These are phyloP conservation scores for Pachyseris speciosa DNA, from an alignment of 64 coral and sea anemone genomes.

Conservation along the genomic window DNA sequence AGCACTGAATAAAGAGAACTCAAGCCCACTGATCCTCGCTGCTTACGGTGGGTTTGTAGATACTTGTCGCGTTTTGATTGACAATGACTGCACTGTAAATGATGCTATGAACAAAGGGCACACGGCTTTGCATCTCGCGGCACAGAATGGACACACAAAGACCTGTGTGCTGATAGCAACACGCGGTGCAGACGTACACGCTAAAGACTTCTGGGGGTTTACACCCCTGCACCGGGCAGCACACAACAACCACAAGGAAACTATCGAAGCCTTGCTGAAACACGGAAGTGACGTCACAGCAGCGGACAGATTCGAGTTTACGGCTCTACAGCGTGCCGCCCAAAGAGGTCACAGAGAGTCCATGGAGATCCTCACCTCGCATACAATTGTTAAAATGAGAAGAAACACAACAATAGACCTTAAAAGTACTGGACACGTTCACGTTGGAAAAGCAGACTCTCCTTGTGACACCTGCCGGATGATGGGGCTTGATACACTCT, in stretches of 20 bases:
- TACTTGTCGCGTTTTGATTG: conserved; percentile 56
- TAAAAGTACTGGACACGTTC: conserved; percentile 4
- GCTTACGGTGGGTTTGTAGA: conserved; percentile 69
- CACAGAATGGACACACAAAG: conserved; percentile 78
- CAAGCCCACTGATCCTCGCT: conserved; percentile 67
- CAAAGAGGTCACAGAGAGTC: conserved; percentile 60
- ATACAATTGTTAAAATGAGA: conserved; percentile 41
- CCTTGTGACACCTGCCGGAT: conserved; percentile 63
- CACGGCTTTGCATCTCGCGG: conserved; percentile 77
- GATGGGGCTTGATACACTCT: conserved; percentile 46
- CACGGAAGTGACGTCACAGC: conserved; percentile 56
- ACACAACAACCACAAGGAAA: conserved; percentile 78
- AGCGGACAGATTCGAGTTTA: conserved; percentile 69
- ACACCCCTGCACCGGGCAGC: conserved; percentile 82
- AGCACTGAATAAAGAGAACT: conserved; percentile 45
- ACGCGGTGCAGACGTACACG: conserved; percentile 54
- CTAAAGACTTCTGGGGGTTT: conserved; percentile 53
- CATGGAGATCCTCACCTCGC: conserved; percentile 60
- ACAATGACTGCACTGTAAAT: conserved; percentile 52
- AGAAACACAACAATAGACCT: not conserved
- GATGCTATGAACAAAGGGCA: conserved; percentile 42
- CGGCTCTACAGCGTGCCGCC: conserved; percentile 78
- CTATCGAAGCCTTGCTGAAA: conserved; percentile 56
- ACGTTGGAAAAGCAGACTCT: conserved; percentile 46
- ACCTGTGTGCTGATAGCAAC: conserved; percentile 57